Evolutionary conservation across 1,140 invertebrate genomes (phyloP), one percentile per base, ranked within the genome.

Genomic region (Cyrtorhinus lividipennis): DNA sequence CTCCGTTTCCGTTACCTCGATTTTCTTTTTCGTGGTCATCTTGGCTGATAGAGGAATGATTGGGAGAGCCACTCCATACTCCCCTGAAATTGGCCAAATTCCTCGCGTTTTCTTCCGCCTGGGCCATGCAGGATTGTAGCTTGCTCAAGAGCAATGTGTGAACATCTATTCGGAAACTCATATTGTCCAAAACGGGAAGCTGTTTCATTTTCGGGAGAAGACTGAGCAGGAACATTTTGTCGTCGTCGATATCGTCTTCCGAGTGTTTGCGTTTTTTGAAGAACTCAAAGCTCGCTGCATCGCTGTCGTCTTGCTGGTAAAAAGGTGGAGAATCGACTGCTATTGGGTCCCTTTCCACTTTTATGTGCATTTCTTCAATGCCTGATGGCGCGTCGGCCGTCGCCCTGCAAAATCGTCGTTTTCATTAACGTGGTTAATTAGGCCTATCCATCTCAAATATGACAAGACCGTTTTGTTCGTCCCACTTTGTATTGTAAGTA

Each of bases 191-290:
- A 1, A 53, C 24, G 13, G 63, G 48, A 2, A 66, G 45, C 27
- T 60, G 60, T 53, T 61, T 66, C 63, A 66, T 64, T 20, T 62
- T 64, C 26, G 66, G 61, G 13, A 64, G 48, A 12, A 66, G 56
- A 62, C 66, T 66, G 18, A 66, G 24, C 25, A 66, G 26, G 24
- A 66, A 66, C 30, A 66, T 24, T 38, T 61, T 62, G 38, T 66
- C 66, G 26, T 66, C 63, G 61, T 66, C 53, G 20, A 62, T 58
- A 1, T 65, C 61, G 15, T 63, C 56, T 27, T 65, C 64, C 24
- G n/a, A 25, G 15, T 59, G 18, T n/a, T 30, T 26, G 13, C 26
- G 13, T 48, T 24, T 56, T 13, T 58, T 25, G 23, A 27, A n/a
- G 27, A 24, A 24, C 24, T 58, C 25, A 12, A 24, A 25, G 18